A percentile compares a stretch with the other conserved stretches of the same genome.
These are phyloP conservation scores for Oncorhynchus masou DNA, from an alignment of 2,113 vertebrate genomes.

Conservation along the genomic window DNA sequence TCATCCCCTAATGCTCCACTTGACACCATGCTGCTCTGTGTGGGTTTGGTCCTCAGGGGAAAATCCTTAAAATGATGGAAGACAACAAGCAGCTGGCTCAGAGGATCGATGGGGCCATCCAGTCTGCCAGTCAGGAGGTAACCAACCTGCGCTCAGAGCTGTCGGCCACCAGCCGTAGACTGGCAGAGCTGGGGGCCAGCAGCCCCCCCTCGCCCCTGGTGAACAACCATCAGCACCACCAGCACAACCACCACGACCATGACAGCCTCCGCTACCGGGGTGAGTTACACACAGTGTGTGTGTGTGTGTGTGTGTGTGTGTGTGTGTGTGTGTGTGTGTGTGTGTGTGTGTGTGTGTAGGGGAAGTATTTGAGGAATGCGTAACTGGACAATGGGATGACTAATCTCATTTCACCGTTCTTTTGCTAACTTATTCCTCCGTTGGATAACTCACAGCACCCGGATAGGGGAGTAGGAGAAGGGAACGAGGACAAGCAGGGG, in stretches of 20 bases:
- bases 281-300: slow-evolving; percentile 60
- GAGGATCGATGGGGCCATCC: slow-evolving; percentile 89
- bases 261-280: slow-evolving; percentile 76
- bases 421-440: slow-evolving; percentile 23
- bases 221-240: slow-evolving; percentile 72
- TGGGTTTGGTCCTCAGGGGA: slow-evolving; percentile 85
- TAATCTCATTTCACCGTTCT: slow-evolving; percentile 5
- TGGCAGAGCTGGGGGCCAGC: slow-evolving; percentile 82
- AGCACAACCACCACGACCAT: slow-evolving; percentile 65
- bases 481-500: slow-evolving; percentile 37
- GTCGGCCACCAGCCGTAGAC: slow-evolving; percentile 84
- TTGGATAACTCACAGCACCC: slow-evolving; percentile 29
- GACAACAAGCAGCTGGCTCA: slow-evolving; percentile 90
- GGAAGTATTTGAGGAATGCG: slow-evolving; percentile 58
- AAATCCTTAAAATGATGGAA: slow-evolving; percentile 93
- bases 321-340: slow-evolving; percentile 18
- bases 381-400: slow-evolving; percentile 13
- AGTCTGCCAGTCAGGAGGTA: slow-evolving; percentile 89
- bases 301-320: slow-evolving; percentile 3
- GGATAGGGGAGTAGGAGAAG: slow-evolving; percentile 1
- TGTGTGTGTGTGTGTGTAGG: slow-evolving; percentile 42
- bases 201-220: slow-evolving; percentile 72
- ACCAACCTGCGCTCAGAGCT: slow-evolving; percentile 89
- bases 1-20: slow-evolving; percentile 52
- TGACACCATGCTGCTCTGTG: slow-evolving; percentile 85